Evolutionary conservation across 1,140 invertebrate genomes (phyloP).

Genomic region (Hyles euphorbiae): DNA sequence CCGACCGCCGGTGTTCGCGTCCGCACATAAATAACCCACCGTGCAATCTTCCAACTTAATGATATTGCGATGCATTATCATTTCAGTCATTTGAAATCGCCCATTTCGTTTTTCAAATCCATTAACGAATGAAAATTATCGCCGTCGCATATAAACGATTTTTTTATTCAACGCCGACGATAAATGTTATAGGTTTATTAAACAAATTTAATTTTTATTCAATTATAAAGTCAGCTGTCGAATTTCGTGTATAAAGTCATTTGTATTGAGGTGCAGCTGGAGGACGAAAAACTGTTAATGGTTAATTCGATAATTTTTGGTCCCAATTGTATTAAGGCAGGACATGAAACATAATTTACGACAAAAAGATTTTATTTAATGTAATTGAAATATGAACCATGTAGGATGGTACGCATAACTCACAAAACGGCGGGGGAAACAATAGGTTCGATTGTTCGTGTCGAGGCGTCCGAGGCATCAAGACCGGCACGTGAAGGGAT

Average conservation of each 20-base stretch:
- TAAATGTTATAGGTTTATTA: constrained; percentile 2
- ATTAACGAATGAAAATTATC: constrained; percentile 26
- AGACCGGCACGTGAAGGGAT: constrained; percentile 34
- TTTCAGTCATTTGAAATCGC: constrained; percentile 39
- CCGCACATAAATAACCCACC: constrained; percentile 43
- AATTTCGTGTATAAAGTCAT: too few species aligned
- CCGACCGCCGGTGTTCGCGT: constrained; percentile 29
- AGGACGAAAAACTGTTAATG: too few species aligned
- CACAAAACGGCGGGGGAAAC: constrained; percentile 34
- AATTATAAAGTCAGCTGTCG: too few species aligned
- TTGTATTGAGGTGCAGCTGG: too few species aligned
- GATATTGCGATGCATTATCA: constrained; percentile 48
- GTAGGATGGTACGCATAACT: too few species aligned
- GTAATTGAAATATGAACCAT: too few species aligned
- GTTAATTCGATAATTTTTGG: too few species aligned
- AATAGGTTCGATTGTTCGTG: constrained; percentile 42
- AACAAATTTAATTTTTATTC: constrained; percentile 4
- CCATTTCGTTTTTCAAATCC: constrained; percentile 36
- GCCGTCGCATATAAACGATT: constrained; percentile 6
- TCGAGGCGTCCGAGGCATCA: constrained; percentile 38
- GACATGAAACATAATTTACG: neutral
- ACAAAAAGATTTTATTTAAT: too few species aligned
- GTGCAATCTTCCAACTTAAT: constrained; percentile 49
- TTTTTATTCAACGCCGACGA: neutral
- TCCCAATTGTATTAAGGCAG: neutral